Evolutionary conservation across 2,888 invertebrate genomes (phyloP).

Genomic region (Synergus gifuensis): DNA sequence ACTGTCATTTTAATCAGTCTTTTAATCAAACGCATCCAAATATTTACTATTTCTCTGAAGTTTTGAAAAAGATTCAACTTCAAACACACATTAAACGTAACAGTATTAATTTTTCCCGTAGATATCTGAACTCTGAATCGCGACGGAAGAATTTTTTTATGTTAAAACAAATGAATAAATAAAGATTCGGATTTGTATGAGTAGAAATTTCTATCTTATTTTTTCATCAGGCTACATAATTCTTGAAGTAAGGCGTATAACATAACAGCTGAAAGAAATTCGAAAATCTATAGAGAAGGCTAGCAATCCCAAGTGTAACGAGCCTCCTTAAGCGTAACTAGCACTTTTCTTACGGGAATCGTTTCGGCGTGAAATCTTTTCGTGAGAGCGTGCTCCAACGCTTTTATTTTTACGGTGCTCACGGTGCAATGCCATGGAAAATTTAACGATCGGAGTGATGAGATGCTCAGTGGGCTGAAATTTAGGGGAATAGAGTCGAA

Average conservation of each 20-base stretch:
- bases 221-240: too few relatives aligned
- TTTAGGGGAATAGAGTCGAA: slow-evolving; percentile 1
- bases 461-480: not conserved
- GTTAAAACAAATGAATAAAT: too few relatives aligned
- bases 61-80: too few relatives aligned
- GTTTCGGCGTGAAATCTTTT: slow-evolving; percentile 25
- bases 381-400: not conserved
- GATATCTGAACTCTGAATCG: too few relatives aligned
- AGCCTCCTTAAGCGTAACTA: slow-evolving; percentile 26
- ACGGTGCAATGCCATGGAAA: slow-evolving; percentile 9
- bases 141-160: too few relatives aligned
- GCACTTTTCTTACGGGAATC: slow-evolving; percentile 1
- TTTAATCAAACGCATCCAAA: too few relatives aligned
- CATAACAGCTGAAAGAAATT: not conserved
- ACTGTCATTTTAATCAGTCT: too few relatives aligned
- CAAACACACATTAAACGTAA: too few relatives aligned
- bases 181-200: too few relatives aligned
- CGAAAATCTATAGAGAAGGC: not conserved
- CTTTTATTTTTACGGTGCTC: slow-evolving; percentile 32
- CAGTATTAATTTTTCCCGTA: too few relatives aligned
- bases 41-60: too few relatives aligned
- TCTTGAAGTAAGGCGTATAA: not conserved
- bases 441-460: slow-evolving; percentile 19
- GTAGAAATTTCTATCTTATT: too few relatives aligned
- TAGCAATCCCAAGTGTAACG: slow-evolving; percentile 1